Evolutionary conservation across 2,113 vertebrate species (phyloP).

Genomic region (Oostethus manadensis): DNA sequence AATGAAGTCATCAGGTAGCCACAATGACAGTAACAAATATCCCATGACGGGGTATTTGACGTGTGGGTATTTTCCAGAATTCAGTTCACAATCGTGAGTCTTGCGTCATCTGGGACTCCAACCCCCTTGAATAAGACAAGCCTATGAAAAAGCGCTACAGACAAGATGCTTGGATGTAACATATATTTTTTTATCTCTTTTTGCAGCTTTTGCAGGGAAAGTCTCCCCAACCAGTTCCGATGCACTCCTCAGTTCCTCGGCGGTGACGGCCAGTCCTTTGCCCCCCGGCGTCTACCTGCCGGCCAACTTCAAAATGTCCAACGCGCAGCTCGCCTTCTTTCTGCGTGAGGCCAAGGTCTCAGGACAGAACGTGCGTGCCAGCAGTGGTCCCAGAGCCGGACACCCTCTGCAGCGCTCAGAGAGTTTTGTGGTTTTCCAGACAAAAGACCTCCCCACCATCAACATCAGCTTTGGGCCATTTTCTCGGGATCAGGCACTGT

Average conservation of each 20-base stretch:
- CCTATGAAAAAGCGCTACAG: too few relatives aligned
- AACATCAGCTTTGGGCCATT: conserved; percentile 91
- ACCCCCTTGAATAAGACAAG: too few relatives aligned
- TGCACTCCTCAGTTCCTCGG: conserved; percentile 61
- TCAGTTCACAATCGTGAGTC: too few relatives aligned
- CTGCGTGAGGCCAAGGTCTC: conserved; percentile 74
- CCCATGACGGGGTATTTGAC: too few relatives aligned
- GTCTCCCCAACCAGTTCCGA: conserved; percentile 77
- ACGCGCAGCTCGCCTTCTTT: conserved; percentile 93
- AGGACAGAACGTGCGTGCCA: conserved; percentile 56
- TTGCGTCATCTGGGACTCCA: too few relatives aligned
- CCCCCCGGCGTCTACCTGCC: conserved; percentile 76
- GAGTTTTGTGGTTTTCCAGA: conserved; percentile 96
- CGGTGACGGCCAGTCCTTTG: conserved; percentile 55
- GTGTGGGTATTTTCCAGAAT: too few relatives aligned
- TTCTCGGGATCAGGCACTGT: conserved; percentile 82
- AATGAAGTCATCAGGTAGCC: too few relatives aligned
- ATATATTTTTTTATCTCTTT: conserved; percentile 32
- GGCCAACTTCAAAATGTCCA: conserved; percentile 90
- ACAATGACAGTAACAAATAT: too few relatives aligned
- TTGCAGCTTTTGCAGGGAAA: conserved; percentile 74
- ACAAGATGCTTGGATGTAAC: neutral
- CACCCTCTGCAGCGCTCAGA: conserved; percentile 84
- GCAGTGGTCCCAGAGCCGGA: conserved; percentile 28
- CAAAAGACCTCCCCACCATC: conserved; percentile 89